Evolutionary conservation across 2,888 invertebrate genomes (phyloP), one percentile per base, ranked within the genome.

Genomic region (Teleogryllus oceanicus): DNA sequence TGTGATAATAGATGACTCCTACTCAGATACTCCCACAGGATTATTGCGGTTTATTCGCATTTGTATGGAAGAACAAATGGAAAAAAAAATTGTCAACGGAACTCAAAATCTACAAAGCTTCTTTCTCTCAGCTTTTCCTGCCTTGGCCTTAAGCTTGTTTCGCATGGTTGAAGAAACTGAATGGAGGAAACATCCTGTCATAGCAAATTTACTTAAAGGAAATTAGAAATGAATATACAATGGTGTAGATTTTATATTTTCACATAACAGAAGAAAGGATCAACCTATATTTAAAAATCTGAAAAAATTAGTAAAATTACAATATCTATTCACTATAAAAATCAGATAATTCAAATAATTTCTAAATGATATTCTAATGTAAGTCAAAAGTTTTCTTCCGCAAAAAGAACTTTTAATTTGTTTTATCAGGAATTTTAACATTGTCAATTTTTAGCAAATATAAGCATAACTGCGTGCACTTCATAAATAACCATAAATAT

Each of bases 131-230:
- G 83, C 85, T 50, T 87, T 87, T 83, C 86, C 87, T 11, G 84
- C 85, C 20, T 83, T 87, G 77, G 85, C 87, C 0, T 82, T 87
- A 49, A 85, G 86, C 21, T 82, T 88, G 78, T 87, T 85, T 82
- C 83, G 86, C 77, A 85, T 87, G 81, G 82, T 87, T 75, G 87
- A 87, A 80, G 85, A 85, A 49, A 85, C 86, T 2, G 83, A 84
- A 74, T 87, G 87, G 86, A 83, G 86, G 74, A 84, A 85, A 76
- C 86, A 87, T 83, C 84, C 85, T 49, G 84, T 83, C 74, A 85
- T 86, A 82, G 82, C 83, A 50, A n/a, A 75, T 16, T 79, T 79
- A 62, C 62, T 62, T n/a, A 62, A 62, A 62, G 62, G 16, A 62
- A 62, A 62, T 62, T 13, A 62, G 13, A 18, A 62, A 62, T 37